These are phyloP conservation scores for Melinaea marsaeus DNA, from an alignment of 2,888 invertebrate species.

Conservation along the genomic window DNA sequence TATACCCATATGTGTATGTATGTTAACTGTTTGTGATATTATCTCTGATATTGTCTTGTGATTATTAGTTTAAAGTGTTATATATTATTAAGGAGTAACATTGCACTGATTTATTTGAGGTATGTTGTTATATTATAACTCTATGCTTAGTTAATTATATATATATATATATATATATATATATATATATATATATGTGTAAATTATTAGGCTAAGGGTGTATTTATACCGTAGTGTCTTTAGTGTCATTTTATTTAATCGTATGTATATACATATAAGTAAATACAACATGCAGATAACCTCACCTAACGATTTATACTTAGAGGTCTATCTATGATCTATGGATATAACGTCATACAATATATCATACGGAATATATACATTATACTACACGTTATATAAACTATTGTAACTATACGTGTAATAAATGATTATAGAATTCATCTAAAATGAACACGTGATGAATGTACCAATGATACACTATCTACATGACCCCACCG, in stretches of 20 bases:
- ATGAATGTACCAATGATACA: background rate
- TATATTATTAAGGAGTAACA: constrained; percentile 34
- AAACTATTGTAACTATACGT: too few relatives aligned
- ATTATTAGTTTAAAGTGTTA: constrained; percentile 22
- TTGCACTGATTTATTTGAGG: constrained; percentile 38
- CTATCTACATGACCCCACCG: background rate
- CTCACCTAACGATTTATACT: too few relatives aligned
- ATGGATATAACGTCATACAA: too few relatives aligned
- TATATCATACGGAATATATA: too few relatives aligned
- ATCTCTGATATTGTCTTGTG: constrained; percentile 10
- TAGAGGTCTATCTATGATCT: too few relatives aligned
- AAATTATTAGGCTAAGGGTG: background rate
- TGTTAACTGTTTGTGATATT: constrained; percentile 34
- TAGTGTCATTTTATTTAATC: too few relatives aligned
- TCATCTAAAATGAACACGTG: background rate
- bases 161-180: too few relatives aligned
- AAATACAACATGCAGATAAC: too few relatives aligned
- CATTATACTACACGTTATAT: too few relatives aligned
- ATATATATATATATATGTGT: too few relatives aligned
- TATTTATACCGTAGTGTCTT: background rate
- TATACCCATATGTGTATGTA: constrained; percentile 14
- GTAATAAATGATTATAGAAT: background rate
- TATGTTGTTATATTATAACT: constrained; percentile 28
- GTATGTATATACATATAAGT: too few relatives aligned
- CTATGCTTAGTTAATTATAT: too few relatives aligned